Evolutionary conservation across 1,140 invertebrate species (phyloP).

Genomic region (Himalopsyche phryganea): DNA sequence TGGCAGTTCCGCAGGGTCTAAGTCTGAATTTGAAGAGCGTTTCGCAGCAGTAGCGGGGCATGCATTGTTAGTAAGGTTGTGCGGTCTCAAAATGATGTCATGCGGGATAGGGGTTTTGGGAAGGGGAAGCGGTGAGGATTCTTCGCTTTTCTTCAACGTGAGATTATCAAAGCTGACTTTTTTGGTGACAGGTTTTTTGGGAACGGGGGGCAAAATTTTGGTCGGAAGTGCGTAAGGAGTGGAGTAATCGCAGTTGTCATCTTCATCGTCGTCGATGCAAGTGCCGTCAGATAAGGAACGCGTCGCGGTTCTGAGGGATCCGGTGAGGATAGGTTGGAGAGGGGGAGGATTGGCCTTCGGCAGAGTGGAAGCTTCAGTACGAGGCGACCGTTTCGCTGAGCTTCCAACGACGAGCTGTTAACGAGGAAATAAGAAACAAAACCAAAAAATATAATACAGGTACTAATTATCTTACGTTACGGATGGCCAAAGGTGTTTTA

Average conservation of each 20-base stretch:
- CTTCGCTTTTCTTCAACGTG: slow-evolving; percentile 7
- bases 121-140: neutral
- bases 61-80: slow-evolving; percentile 25
- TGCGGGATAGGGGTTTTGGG: slow-evolving; percentile 2
- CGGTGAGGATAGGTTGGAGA: slow-evolving; percentile 7
- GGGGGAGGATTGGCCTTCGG: slow-evolving; percentile 25
- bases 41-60: slow-evolving; percentile 8
- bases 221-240: too few species aligned
- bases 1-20: neutral
- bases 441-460: slow-evolving; percentile 12
- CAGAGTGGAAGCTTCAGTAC: slow-evolving; percentile 29
- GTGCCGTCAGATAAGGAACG: slow-evolving; percentile 19
- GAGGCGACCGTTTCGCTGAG: slow-evolving; percentile 23
- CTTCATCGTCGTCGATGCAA: slow-evolving; percentile 26
- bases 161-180: slow-evolving; percentile 30
- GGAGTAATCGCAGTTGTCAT: too few species aligned
- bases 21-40: neutral
- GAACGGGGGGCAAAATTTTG: slow-evolving; percentile 5
- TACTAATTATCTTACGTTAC: neutral
- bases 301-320: slow-evolving; percentile 10
- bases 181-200: slow-evolving; percentile 28
- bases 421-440: slow-evolving; percentile 20
- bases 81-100: slow-evolving; percentile 5
- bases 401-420: slow-evolving; percentile 22
- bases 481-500: neutral